Evolutionary conservation across 2,888 invertebrate species (phyloP).

Genomic region (Synanthedon myopaeformis): DNA sequence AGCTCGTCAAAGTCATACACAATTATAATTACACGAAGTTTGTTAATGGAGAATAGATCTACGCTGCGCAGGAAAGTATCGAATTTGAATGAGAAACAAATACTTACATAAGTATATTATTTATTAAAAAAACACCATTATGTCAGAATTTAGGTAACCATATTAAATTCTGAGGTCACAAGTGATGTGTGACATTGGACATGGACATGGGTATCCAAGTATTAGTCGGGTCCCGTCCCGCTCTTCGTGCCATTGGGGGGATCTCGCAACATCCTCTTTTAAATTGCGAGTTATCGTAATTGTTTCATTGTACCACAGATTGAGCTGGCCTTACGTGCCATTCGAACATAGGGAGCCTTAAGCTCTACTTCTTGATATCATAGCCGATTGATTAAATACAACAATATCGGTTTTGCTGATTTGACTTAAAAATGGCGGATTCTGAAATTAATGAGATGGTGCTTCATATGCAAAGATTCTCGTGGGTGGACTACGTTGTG

Average conservation of each 20-base stretch:
- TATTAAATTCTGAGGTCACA: no score
- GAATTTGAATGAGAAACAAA: no score
- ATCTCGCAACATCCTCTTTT: conserved; percentile 68
- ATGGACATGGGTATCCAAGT: conserved; percentile 16
- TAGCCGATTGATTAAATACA: background rate
- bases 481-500: conserved; percentile 81
- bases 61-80: no score
- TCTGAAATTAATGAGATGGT: conserved; percentile 58
- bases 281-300: conserved; percentile 71
- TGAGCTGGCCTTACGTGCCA: conserved; percentile 37
- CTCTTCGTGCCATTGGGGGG: conserved; percentile 44
- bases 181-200: background rate
- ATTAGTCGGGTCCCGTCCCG: conserved; percentile 46
- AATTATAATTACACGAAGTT: no score
- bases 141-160: no score
- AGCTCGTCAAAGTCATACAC: no score
- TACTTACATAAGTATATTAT: no score
- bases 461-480: conserved; percentile 73
- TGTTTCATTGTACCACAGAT: conserved; percentile 64
- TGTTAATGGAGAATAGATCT: no score
- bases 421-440: conserved; percentile 27
- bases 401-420: background rate
- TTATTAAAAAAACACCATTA: no score
- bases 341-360: conserved; percentile 36
- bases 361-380: conserved; percentile 12